Evolutionary conservation across 37 sponge, comb jelly and placozoan genomes (phyloP).

Genomic region (Geodia barretti): DNA sequence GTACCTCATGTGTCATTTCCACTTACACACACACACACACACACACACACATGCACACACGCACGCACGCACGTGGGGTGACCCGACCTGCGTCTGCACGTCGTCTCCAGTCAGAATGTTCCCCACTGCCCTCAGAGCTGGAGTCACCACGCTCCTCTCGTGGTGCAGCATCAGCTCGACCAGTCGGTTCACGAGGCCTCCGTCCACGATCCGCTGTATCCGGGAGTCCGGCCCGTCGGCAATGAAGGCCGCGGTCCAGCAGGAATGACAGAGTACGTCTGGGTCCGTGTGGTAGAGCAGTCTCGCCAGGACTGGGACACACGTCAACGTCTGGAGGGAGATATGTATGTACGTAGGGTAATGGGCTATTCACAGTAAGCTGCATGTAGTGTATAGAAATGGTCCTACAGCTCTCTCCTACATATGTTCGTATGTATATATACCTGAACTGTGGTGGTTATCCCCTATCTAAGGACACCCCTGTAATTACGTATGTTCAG

Average conservation of each 20-base stretch:
- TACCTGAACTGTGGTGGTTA: too few species aligned
- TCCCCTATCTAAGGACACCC: too few species aligned
- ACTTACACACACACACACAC: conserved; percentile 26
- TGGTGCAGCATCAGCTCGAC: conserved; percentile 58
- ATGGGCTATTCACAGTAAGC: too few species aligned
- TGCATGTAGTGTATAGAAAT: too few species aligned
- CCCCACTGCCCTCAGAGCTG: conserved; percentile 79
- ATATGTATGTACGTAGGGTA: background rate
- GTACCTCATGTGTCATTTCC: conserved; percentile 63
- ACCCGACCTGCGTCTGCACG: conserved; percentile 71
- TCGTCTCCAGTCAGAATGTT: conserved; percentile 79
- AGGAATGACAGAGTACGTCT: conserved; percentile 40
- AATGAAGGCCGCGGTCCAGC: conserved; percentile 57
- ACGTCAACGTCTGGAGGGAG: conserved; percentile 35
- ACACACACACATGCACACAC: conserved; percentile 27
- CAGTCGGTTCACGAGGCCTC: conserved; percentile 51
- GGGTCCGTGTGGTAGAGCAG: conserved; percentile 43
- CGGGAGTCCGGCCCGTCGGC: conserved; percentile 46
- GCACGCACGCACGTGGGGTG: background rate
- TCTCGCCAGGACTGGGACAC: conserved; percentile 46
- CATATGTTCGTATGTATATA: too few species aligned
- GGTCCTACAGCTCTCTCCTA: too few species aligned
- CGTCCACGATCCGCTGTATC: conserved; percentile 61
- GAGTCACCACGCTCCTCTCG: conserved; percentile 51
- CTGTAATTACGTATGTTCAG: too few species aligned